Evolutionary conservation across 2,888 invertebrate genomes (phyloP).

Genomic region (Caprella mutica): DNA sequence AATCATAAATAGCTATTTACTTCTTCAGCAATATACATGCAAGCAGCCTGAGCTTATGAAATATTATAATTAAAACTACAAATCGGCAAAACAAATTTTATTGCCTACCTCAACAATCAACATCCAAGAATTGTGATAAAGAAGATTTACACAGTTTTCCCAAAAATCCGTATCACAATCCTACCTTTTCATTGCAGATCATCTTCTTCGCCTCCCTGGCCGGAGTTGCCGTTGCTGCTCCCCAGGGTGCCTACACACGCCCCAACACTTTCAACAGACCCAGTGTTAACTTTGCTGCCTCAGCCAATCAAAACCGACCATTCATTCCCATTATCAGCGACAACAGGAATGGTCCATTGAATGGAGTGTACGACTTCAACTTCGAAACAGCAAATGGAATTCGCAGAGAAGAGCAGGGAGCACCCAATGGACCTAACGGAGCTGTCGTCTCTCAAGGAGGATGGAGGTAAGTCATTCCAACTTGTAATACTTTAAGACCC

Average conservation of each 20-base stretch:
- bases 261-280: not conserved
- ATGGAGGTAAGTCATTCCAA: conserved; percentile 22
- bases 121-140: too few relatives aligned
- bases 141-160: too few relatives aligned
- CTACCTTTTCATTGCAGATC: too few relatives aligned
- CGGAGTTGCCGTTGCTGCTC: not conserved
- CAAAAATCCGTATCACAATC: too few relatives aligned
- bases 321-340: conserved; percentile 20
- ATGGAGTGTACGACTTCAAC: conserved; percentile 22
- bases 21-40: too few relatives aligned
- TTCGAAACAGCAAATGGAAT: conserved; percentile 18
- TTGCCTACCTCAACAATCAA: too few relatives aligned
- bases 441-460: conserved; percentile 22
- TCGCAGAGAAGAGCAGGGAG: conserved; percentile 18
- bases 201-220: conserved; percentile 1
- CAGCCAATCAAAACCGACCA: too few relatives aligned
- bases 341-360: conserved; percentile 17
- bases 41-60: too few relatives aligned
- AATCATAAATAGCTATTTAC: too few relatives aligned
- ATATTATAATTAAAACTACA: too few relatives aligned
- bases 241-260: not conserved
- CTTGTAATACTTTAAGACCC: not conserved
- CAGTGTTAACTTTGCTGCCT: not conserved
- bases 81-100: too few relatives aligned
- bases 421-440: conserved; percentile 14